Base-by-base conservation (phyloP, 1,140 invertebrate species). In the Drosophila sechellia region DNA sequence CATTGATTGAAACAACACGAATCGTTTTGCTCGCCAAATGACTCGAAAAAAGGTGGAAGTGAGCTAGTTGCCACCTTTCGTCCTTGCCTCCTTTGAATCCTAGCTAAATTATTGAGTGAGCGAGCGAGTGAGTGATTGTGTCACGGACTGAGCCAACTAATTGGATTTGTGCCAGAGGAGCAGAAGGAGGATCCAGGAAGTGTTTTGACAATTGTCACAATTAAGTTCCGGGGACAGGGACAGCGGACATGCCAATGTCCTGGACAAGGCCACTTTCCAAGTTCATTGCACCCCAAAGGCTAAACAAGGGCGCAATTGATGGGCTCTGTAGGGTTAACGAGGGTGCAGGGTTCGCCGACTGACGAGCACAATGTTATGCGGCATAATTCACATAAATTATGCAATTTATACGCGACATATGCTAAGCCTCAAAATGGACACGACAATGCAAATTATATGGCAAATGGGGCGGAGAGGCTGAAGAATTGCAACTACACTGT, bases 311-410 rank as follows among this genome's bases (percentile, higher is more conserved):
- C 20, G 37, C 46, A 27, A 68, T 65, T 68, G 63, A 68, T 68
- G 64, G 37, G 13, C 25, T 10, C 25, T 10, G 25, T 35, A 40
- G 69, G 20, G 49, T 43, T 39, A 46, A 60, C 53, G 61, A 59
- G 59, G 58, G 49, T 39, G 20, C 31, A 60, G 45, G 48, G 39
- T 20, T 12, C 15, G 15, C 11, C 34, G 46, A 22, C 50, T 35
- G 46, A 20, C 64, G 43, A 77, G 63, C 49, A 49, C 77, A 65
- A 40, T 78, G 81, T 72, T 86, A 84, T 89, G 84, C 79, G 79
- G 84, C 83, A 87, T 87, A 87, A 87, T 87, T 89, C 83, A 79
- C 83, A 87, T 87, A 87, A 87, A 87, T 89, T 87, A 87, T 87
- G 84, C 84, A 89, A 87, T 89, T 87, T 89, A 87, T 77, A 83